Percentiles rank a stretch among this genome's conserved stretches.
Conservation (phyloP, 2,888 invertebrate species). For the Limenitis camilla region DNA sequence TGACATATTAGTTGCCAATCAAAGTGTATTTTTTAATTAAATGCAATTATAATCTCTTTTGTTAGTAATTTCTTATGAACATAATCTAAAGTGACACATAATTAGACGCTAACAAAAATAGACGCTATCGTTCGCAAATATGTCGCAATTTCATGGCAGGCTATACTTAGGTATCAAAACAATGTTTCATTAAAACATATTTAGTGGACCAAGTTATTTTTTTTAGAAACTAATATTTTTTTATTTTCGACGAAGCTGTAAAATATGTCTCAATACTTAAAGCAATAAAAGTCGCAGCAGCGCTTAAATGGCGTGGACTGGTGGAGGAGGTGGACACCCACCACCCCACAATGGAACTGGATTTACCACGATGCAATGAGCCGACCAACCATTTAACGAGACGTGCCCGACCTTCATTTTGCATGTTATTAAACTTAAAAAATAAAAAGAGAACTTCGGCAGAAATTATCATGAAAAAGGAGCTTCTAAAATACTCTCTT, state of each 20-base stretch:
- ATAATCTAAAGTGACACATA: too few relatives aligned
- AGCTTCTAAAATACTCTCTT: conserved; percentile 21
- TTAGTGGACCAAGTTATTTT: too few relatives aligned
- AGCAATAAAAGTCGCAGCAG: conserved; percentile 12
- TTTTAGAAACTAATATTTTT: too few relatives aligned
- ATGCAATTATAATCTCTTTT: too few relatives aligned
- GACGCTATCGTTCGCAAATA: too few relatives aligned
- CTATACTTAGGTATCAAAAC: too few relatives aligned
- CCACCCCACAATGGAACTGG: conserved; percentile 21
- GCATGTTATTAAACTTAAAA: conserved; percentile 62
- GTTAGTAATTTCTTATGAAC: too few relatives aligned
- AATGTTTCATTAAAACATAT: too few relatives aligned
- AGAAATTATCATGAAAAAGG: conserved; percentile 58
- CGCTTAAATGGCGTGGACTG: conserved; percentile 5
- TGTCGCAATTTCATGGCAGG: too few relatives aligned
- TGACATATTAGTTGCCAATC: too few relatives aligned
- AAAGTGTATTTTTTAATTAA: too few relatives aligned
- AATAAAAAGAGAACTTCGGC: conserved; percentile 51
- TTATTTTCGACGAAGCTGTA: neutral
- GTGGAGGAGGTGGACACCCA: neutral
- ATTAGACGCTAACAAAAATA: too few relatives aligned
- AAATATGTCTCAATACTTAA: conserved; percentile 7
- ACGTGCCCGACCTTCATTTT: conserved; percentile 50
- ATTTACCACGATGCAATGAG: conserved; percentile 50
- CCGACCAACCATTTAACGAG: conserved; percentile 45